Conservation (phyloP, 2,113 vertebrate genomes). For the Platichthys flesus region DNA sequence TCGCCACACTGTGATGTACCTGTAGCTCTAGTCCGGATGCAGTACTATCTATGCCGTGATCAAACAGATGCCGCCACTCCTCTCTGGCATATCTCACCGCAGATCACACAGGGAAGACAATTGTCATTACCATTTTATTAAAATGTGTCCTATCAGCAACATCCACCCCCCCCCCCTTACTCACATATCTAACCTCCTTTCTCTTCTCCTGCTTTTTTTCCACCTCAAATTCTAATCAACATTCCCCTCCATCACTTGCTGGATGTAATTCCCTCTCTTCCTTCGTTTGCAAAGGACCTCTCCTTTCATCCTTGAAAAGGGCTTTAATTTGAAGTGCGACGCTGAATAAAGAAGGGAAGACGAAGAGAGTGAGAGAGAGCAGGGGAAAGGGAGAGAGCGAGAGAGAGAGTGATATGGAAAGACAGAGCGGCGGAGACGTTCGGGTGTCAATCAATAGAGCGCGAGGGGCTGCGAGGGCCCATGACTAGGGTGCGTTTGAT, state of each 20-base stretch:
- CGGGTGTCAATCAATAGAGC: conserved; percentile 88
- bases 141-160: conserved; percentile 75
- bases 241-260: conserved; percentile 77
- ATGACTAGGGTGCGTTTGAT: conserved; percentile 84
- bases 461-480: conserved; percentile 65
- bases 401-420: conserved; percentile 61
- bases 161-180: conserved; percentile 40
- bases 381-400: not conserved
- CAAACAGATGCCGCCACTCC: conserved; percentile 45
- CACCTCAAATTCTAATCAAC: conserved; percentile 73
- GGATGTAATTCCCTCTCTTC: conserved; percentile 74
- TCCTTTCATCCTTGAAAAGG: conserved; percentile 85
- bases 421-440: conserved; percentile 70
- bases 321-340: conserved; percentile 82
- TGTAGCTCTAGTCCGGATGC: conserved; percentile 57
- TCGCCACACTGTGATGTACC: conserved; percentile 43
- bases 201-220: conserved; percentile 27
- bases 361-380: conserved; percentile 26
- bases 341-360: conserved; percentile 76
- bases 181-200: conserved; percentile 58
- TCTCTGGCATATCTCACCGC: conserved; percentile 52
- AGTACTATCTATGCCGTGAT: conserved; percentile 49
- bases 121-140: conserved; percentile 77
- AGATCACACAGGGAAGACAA: conserved; percentile 69
- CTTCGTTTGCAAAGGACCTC: conserved; percentile 79